phyloP scores from a whole-genome alignment of 1,140 invertebrate genomes.

The Forficula auricularia region DNA sequence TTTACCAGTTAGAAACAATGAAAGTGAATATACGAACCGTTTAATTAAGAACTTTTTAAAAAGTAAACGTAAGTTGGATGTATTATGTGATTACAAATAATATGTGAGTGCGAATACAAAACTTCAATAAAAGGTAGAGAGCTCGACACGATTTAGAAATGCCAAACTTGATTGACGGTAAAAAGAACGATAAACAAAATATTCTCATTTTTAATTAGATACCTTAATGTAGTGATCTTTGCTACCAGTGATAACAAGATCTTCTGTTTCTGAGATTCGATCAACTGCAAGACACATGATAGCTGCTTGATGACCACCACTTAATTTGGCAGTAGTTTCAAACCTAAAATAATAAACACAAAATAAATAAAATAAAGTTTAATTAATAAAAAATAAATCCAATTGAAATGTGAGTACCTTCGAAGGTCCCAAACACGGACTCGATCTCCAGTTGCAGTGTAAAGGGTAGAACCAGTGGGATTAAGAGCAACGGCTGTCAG shows the following conservation, averaged over 20 bases:
- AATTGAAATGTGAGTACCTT: conserved; percentile 31
- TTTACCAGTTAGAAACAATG: too few relatives aligned
- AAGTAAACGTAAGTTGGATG: too few relatives aligned
- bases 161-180: too few relatives aligned
- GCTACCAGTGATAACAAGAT: conserved; percentile 61
- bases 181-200: background rate
- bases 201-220: conserved; percentile 2
- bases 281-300: conserved; percentile 64
- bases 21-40: too few relatives aligned
- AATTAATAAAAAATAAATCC: too few relatives aligned
- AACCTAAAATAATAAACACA: conserved; percentile 28
- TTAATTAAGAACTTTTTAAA: too few relatives aligned
- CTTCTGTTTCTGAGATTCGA: conserved; percentile 30
- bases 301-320: conserved; percentile 68
- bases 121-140: too few relatives aligned
- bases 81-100: too few relatives aligned
- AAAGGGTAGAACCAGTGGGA: conserved; percentile 39
- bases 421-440: conserved; percentile 71
- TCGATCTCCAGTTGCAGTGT: conserved; percentile 60
- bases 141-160: too few relatives aligned
- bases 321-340: conserved; percentile 52
- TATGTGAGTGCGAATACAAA: too few relatives aligned
- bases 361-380: conserved; percentile 1
- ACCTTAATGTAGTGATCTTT: conserved; percentile 72
- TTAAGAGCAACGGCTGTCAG: conserved; percentile 52